phyloP scores from a whole-genome alignment of 2,888 invertebrate species.

The Ormyrus pomaceus region DNA sequence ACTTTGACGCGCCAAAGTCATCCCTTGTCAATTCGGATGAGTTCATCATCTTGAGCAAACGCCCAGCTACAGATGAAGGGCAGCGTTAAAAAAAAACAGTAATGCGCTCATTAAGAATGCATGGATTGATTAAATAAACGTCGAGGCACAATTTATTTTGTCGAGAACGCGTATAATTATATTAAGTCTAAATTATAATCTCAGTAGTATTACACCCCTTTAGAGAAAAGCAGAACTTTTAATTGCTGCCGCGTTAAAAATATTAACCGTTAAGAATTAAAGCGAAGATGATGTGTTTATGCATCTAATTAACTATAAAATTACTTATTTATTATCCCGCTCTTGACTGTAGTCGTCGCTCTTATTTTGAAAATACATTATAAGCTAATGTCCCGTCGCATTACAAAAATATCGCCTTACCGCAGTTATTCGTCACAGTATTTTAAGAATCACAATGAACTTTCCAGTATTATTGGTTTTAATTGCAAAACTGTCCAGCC shows the following conservation, averaged over 20 bases:
- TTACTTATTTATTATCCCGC: slow-evolving; percentile 16
- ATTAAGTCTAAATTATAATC: slow-evolving; percentile 13
- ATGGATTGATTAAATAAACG: slow-evolving; percentile 26
- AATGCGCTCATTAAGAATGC: background rate
- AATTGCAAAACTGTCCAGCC: slow-evolving; percentile 4
- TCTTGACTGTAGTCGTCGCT: background rate
- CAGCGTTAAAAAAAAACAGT: background rate
- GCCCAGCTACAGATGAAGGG: too few species aligned
- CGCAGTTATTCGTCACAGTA: slow-evolving; percentile 14
- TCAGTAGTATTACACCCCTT: background rate
- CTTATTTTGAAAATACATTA: background rate
- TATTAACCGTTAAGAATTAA: background rate
- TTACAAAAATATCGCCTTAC: slow-evolving; percentile 44
- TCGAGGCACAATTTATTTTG: slow-evolving; percentile 9
- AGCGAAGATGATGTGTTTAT: slow-evolving; percentile 17
- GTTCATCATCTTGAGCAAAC: too few species aligned
- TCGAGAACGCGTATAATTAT: slow-evolving; percentile 17
- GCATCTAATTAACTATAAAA: slow-evolving; percentile 35
- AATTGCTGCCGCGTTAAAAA: slow-evolving; percentile 8
- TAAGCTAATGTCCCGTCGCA: slow-evolving; percentile 15
- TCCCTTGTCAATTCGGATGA: background rate
- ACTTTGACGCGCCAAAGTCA: background rate
- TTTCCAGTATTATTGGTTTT: slow-evolving; percentile 4
- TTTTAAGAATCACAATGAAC: slow-evolving; percentile 14
- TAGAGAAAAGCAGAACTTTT: slow-evolving; percentile 2